Conservation (phyloP, 1,140 invertebrate genomes). For the Meloidogyne exigua region DNA sequence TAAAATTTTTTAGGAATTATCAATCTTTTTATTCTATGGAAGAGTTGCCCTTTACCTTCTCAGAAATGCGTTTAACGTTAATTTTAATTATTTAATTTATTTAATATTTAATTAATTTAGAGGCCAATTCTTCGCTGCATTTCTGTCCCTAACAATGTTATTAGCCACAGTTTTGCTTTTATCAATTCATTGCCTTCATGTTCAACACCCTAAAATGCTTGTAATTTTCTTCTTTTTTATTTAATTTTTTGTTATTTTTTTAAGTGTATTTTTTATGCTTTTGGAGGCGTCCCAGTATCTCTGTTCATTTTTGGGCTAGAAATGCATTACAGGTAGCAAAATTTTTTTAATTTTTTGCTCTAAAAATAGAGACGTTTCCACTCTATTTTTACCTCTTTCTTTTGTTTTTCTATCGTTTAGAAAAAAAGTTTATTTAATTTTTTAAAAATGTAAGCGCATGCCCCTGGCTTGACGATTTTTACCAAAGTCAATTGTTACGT, state of each 20-base stretch:
- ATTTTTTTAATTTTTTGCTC: neutral
- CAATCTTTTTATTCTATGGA: slow-evolving; percentile 20
- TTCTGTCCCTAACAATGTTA: slow-evolving; percentile 31
- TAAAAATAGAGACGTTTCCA: neutral
- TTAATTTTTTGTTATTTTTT: slow-evolving; percentile 25
- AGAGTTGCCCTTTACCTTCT: slow-evolving; percentile 52
- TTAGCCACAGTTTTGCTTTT: slow-evolving; percentile 40
- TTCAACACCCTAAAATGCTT: slow-evolving; percentile 49
- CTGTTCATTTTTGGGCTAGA: slow-evolving; percentile 60
- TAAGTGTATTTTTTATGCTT: slow-evolving; percentile 61
- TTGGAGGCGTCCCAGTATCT: slow-evolving; percentile 57
- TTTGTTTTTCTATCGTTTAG: too few relatives aligned
- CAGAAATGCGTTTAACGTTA: slow-evolving; percentile 45
- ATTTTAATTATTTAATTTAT: neutral
- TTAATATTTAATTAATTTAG: neutral
- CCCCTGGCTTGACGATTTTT: slow-evolving; percentile 61
- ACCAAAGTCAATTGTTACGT: slow-evolving; percentile 46
- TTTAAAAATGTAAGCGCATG: slow-evolving; percentile 48
- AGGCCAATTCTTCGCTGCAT: slow-evolving; percentile 39
- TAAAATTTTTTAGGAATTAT: slow-evolving; percentile 48
- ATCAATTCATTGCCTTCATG: slow-evolving; percentile 39
- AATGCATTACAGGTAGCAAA: slow-evolving; percentile 54
- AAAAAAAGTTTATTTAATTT: too few relatives aligned
- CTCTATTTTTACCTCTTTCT: too few relatives aligned
- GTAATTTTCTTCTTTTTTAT: slow-evolving; percentile 17